Evolutionary conservation across 1,140 invertebrate genomes (phyloP).

Genomic region (Drosophila ambigua): DNA sequence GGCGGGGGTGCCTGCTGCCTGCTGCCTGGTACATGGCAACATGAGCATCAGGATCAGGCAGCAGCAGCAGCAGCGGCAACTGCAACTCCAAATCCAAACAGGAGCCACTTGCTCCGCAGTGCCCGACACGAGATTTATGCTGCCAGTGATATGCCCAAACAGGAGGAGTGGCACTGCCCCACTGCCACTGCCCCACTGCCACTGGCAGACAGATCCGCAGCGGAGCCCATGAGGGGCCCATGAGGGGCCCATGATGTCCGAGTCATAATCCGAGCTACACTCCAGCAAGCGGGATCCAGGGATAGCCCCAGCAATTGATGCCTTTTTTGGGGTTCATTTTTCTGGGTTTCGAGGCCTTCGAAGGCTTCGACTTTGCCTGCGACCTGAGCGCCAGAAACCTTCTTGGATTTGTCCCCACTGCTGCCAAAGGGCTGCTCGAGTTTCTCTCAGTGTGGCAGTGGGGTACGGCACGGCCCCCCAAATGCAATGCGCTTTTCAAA

Average conservation of each 20-base stretch:
- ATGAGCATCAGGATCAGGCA: constrained; percentile 44
- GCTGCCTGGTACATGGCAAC: constrained; percentile 29
- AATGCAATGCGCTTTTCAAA: constrained; percentile 61
- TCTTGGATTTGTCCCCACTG: too few relatives aligned
- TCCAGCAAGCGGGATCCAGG: too few relatives aligned
- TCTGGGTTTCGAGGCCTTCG: not conserved
- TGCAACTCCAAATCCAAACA: constrained; percentile 28
- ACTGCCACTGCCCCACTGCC: not conserved
- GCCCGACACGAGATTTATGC: constrained; percentile 72
- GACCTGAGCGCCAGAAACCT: too few relatives aligned
- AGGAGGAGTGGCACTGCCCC: constrained; percentile 34
- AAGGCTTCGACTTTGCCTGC: too few relatives aligned
- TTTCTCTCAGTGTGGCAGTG: constrained; percentile 1
- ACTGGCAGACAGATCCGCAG: too few relatives aligned
- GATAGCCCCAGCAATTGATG: not conserved
- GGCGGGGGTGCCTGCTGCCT: too few relatives aligned
- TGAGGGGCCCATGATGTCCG: too few relatives aligned
- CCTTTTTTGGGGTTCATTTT: not conserved
- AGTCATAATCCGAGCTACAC: too few relatives aligned
- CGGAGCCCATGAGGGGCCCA: too few relatives aligned
- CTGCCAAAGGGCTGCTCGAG: not conserved
- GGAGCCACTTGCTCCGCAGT: constrained; percentile 54
- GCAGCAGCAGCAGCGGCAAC: not conserved
- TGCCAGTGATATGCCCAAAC: constrained; percentile 50
- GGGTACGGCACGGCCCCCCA: constrained; percentile 16